These are phyloP conservation scores for Dipodomys spectabilis DNA, from an alignment of 2,113 vertebrate genomes.

Conservation along the genomic window DNA sequence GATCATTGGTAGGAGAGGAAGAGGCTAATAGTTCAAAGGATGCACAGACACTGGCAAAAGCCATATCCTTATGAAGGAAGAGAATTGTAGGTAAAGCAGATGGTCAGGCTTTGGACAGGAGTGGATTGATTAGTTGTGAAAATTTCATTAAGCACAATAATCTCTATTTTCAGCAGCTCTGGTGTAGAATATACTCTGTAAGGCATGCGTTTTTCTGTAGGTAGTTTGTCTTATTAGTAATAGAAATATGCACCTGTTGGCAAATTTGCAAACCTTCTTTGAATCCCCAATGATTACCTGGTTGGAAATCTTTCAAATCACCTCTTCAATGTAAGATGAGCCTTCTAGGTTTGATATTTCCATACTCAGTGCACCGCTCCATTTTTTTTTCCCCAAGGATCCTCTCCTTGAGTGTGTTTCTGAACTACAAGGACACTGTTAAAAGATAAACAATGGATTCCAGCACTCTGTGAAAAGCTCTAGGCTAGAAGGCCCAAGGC, in stretches of 20 bases:
- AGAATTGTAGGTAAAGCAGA: neutral
- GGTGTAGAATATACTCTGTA: neutral
- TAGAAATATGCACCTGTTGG: neutral
- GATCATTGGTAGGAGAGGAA: neutral
- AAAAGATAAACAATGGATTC: constrained; percentile 36
- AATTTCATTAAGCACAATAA: constrained; percentile 5
- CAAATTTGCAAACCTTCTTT: neutral
- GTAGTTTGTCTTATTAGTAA: neutral
- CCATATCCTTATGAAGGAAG: neutral
- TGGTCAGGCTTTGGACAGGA: neutral
- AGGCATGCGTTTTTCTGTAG: neutral
- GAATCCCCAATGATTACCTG: neutral
- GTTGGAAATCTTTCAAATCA: constrained; percentile 41
- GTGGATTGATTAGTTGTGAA: neutral
- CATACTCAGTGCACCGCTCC: neutral
- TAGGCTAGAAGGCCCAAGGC: neutral
- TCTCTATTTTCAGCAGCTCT: neutral
- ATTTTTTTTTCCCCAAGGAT: constrained; percentile 37
- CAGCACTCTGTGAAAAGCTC: neutral
- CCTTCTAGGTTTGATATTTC: constrained; percentile 22
- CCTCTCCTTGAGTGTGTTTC: constrained; percentile 1
- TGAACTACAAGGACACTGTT: neutral
- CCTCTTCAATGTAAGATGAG: neutral
- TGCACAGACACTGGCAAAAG: neutral
- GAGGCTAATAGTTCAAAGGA: neutral